phyloP scores from a whole-genome alignment of 2,113 vertebrate genomes.

The Bubo blakistoni region DNA sequence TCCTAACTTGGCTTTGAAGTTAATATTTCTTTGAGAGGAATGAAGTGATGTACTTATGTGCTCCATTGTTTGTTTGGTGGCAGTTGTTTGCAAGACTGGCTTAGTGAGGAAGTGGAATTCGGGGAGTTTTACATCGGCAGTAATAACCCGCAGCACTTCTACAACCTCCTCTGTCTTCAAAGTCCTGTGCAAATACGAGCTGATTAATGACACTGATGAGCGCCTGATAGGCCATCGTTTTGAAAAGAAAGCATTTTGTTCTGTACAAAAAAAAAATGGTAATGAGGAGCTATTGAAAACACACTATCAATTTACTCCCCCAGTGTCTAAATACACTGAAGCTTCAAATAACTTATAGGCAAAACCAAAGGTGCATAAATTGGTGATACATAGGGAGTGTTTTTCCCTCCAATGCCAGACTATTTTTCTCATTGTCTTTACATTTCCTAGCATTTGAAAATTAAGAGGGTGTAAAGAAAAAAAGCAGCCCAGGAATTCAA shows the following conservation, averaged over 20 bases:
- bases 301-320: background rate
- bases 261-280: background rate
- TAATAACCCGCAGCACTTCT: background rate
- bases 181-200: background rate
- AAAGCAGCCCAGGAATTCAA: background rate
- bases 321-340: background rate
- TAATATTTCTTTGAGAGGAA: conserved; percentile 6
- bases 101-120: conserved; percentile 17
- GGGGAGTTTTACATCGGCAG: background rate
- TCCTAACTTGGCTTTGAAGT: conserved; percentile 22
- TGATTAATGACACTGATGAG: conserved; percentile 28
- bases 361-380: background rate
- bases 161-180: background rate
- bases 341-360: background rate
- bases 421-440: background rate
- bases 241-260: background rate
- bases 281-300: conserved; percentile 26
- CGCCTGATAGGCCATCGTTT: background rate
- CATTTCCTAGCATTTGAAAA: background rate
- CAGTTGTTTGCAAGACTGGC: background rate
- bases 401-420: background rate
- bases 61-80: background rate
- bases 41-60: background rate
- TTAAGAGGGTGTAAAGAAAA: background rate
- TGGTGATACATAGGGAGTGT: background rate